Evolutionary conservation across 2,797 vertebrate species (phyloP).

Genomic region (Typhlichthys eigenmanni): DNA sequence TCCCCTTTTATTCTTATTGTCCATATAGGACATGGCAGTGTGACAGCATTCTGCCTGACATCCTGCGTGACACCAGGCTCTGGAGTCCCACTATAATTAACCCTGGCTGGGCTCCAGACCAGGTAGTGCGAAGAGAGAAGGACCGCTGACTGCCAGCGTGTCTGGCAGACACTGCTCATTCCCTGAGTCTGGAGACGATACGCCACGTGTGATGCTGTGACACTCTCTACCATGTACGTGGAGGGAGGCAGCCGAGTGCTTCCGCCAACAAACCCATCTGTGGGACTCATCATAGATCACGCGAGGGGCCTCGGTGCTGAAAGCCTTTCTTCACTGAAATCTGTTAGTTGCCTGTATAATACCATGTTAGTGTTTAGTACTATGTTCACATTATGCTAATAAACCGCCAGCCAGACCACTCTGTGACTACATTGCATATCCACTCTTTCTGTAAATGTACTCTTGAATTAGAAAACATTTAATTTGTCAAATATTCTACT

Average conservation of each 20-base stretch:
- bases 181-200: slow-evolving; percentile 77
- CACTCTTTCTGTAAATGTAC: too few species aligned
- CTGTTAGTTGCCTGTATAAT: too few species aligned
- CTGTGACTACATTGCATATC: not conserved
- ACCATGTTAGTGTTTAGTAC: too few species aligned
- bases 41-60: slow-evolving; percentile 77
- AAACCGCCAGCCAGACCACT: slow-evolving; percentile 10
- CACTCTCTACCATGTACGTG: slow-evolving; percentile 68
- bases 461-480: not conserved
- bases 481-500: slow-evolving; percentile 20
- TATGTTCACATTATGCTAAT: not conserved
- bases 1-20: slow-evolving; percentile 73
- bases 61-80: slow-evolving; percentile 78
- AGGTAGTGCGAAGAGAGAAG: slow-evolving; percentile 75
- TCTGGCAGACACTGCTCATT: slow-evolving; percentile 79
- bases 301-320: slow-evolving; percentile 51
- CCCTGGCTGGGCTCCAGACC: slow-evolving; percentile 81
- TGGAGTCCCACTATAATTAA: slow-evolving; percentile 84
- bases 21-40: slow-evolving; percentile 78
- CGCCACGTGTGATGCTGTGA: slow-evolving; percentile 78
- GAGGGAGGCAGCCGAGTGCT: slow-evolving; percentile 67
- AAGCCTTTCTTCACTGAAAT: slow-evolving; percentile 30
- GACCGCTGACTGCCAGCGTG: slow-evolving; percentile 73
- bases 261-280: slow-evolving; percentile 77
- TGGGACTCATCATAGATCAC: slow-evolving; percentile 74